A percentile compares a stretch with the other conserved stretches of the same genome.
Conservation (phyloP, 35 echinoderm and acorn worm species). For the Diadema setosum region DNA sequence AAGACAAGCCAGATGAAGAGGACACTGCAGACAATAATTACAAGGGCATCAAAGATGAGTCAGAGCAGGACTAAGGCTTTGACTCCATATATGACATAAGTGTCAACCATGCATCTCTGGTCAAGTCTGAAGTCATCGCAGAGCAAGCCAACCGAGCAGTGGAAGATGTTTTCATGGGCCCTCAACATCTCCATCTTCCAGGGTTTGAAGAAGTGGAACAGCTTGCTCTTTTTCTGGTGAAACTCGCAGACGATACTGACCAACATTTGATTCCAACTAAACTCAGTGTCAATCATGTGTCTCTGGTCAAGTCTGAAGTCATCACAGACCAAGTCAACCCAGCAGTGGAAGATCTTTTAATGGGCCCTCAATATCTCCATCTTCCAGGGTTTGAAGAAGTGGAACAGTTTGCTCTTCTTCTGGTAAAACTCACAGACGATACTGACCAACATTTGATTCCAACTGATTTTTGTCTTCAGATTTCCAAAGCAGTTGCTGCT, state of each 20-base stretch:
- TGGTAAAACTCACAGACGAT: neutral
- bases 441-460: constrained; percentile 15
- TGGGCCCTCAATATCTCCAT: neutral
- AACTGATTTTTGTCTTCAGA: too few species aligned
- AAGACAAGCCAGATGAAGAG: too few species aligned
- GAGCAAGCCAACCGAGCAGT: too few species aligned
- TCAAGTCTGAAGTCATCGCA: too few species aligned
- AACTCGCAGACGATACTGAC: constrained; percentile 24
- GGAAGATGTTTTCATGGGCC: constrained; percentile 45
- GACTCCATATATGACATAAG: too few species aligned
- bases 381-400: constrained; percentile 25
- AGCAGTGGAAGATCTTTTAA: constrained; percentile 23
- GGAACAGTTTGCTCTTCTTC: neutral
- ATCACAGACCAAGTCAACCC: neutral
- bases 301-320: neutral
- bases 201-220: constrained; percentile 32
- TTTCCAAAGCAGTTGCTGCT: too few species aligned
- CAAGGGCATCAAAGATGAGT: too few species aligned
- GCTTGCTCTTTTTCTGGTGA: constrained; percentile 13
- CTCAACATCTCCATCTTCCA: constrained; percentile 11
- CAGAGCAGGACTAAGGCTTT: too few species aligned
- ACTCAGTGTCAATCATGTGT: neutral
- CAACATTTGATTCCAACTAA: too few species aligned
- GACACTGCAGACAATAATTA: too few species aligned
- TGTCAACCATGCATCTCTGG: too few species aligned